A percentile compares a stretch with the other conserved stretches of the same genome.
Conservation (phyloP, 2,797 vertebrate genomes). For the Acanthiza pusilla region DNA sequence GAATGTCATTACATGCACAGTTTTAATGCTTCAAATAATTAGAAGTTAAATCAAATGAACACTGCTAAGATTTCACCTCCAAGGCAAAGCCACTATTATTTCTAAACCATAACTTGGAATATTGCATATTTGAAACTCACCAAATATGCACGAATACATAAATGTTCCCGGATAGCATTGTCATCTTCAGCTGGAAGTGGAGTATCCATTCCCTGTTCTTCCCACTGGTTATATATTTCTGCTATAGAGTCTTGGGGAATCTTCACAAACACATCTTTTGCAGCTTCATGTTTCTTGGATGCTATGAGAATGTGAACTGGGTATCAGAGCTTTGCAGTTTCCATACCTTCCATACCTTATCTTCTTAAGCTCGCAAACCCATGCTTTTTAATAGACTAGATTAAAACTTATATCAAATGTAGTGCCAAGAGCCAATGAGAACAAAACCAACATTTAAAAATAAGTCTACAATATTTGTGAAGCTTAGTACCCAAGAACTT, state of each 20-base stretch:
- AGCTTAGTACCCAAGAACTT: constrained; percentile 86
- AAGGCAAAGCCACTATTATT: not conserved
- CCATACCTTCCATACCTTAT: not conserved
- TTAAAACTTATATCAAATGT: not conserved
- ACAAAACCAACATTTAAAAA: not conserved
- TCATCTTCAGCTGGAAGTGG: constrained; percentile 88
- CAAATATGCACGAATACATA: constrained; percentile 95
- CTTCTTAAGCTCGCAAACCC: not conserved
- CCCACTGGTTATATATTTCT: constrained; percentile 91
- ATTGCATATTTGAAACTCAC: constrained; percentile 69
- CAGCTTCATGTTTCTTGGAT: constrained; percentile 92
- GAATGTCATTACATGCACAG: not conserved
- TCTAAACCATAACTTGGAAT: not conserved
- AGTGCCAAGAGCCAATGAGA: not conserved
- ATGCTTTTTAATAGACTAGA: not conserved
- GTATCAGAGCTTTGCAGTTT: constrained; percentile 20
- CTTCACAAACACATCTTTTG: constrained; percentile 92
- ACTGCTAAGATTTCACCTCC: not conserved
- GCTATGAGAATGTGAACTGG: constrained; percentile 69
- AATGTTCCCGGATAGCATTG: constrained; percentile 92
- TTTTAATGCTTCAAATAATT: not conserved
- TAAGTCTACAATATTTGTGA: not conserved
- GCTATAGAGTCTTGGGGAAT: constrained; percentile 94
- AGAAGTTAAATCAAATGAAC: not conserved
- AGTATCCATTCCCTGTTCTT: constrained; percentile 81